Conservation (phyloP, 2,113 vertebrate genomes). For the Heterocephalus glaber region DNA sequence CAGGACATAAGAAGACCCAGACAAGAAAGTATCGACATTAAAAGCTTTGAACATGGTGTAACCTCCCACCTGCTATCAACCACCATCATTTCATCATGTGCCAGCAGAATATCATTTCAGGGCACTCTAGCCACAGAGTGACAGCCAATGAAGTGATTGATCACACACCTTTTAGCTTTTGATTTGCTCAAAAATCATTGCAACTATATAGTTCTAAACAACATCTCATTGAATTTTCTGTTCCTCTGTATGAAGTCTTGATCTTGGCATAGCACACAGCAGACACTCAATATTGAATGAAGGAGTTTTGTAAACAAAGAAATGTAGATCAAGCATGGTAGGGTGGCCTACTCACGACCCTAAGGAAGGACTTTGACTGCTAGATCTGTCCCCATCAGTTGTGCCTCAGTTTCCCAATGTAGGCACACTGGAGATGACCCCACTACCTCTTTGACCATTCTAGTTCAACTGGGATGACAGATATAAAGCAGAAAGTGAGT, state of each 20-base stretch:
- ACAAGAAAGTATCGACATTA: rapidly evolving
- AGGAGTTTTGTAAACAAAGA: not conserved
- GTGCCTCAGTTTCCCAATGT: not conserved
- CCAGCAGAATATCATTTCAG: not conserved
- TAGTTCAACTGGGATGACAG: not conserved
- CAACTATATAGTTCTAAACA: not conserved
- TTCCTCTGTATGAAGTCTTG: not conserved
- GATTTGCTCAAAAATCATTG: not conserved
- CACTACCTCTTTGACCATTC: not conserved
- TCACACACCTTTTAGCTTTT: not conserved
- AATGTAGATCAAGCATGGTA: not conserved
- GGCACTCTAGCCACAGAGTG: not conserved
- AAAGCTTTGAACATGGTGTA: not conserved
- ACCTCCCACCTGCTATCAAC: not conserved
- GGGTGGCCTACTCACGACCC: not conserved
- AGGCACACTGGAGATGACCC: not conserved
- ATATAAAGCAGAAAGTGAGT: not conserved
- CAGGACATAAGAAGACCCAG: not conserved
- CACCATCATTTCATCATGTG: not conserved
- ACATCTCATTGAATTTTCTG: not conserved
- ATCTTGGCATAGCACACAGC: not conserved
- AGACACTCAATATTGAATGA: not conserved
- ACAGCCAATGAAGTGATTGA: not conserved
- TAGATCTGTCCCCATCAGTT: not conserved
- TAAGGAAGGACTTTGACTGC: not conserved